Percentiles rank a stretch among this genome's conserved stretches.
Evolutionary conservation across 1,140 invertebrate species (phyloP).

Genomic region (Halesus radiatus): DNA sequence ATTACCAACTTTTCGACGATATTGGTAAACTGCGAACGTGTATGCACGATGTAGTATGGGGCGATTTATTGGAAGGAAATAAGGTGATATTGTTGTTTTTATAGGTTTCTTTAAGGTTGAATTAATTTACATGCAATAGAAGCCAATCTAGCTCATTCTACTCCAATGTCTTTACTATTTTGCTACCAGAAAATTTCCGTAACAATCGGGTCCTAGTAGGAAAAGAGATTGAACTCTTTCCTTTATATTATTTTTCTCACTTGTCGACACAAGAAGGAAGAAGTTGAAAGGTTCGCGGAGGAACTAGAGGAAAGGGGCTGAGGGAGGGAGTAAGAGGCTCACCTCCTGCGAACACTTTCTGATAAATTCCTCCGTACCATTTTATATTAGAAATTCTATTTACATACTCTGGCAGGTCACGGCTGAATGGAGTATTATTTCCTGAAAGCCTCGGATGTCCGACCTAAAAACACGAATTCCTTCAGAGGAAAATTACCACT

Average conservation of each 20-base stretch:
- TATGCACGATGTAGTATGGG: no score
- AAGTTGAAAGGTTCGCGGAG: no score
- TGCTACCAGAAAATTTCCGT: neutral
- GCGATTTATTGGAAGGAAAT: no score
- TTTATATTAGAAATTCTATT: slow-evolving; percentile 24
- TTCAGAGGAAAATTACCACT: no score
- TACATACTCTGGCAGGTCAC: neutral
- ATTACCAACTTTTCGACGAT: no score
- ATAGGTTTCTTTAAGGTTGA: no score
- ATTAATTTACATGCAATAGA: no score
- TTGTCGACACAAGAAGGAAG: neutral
- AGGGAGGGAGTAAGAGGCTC: neutral
- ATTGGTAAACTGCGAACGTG: no score
- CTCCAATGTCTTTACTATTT: neutral
- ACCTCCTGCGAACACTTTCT: neutral
- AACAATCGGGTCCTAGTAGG: neutral
- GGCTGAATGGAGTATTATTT: slow-evolving; percentile 1
- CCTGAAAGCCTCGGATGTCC: neutral
- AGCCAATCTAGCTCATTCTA: no score
- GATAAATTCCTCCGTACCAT: neutral
- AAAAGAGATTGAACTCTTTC: neutral
- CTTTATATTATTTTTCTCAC: slow-evolving; percentile 24
- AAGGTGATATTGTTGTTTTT: no score
- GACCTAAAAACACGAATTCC: neutral
- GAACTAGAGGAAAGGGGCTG: neutral